Percentiles rank a stretch among this genome's conserved stretches.
phyloP scores from a whole-genome alignment of 1,140 invertebrate species.

The Glossosoma conforme region DNA sequence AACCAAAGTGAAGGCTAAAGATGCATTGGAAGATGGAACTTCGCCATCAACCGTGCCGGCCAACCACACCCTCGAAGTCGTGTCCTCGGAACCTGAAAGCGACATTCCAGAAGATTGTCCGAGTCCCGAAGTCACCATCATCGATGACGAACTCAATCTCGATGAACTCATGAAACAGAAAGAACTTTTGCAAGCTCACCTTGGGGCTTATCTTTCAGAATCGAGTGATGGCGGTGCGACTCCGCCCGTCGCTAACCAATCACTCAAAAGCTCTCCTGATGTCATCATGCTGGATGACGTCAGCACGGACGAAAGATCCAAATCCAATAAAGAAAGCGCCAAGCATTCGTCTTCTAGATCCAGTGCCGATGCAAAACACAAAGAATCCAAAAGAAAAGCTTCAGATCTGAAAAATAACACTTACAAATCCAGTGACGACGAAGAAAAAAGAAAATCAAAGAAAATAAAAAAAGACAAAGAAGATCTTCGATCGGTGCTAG shows the following conservation, averaged over 20 bases:
- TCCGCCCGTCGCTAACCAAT: conserved; percentile 34
- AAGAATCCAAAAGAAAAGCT: conserved; percentile 25
- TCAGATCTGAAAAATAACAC: conserved; percentile 2
- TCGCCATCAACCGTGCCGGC: conserved; percentile 29
- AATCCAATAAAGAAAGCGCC: conserved; percentile 8
- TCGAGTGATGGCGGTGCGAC: conserved; percentile 37
- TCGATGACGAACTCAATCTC: conserved; percentile 81
- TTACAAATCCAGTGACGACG: conserved; percentile 11
- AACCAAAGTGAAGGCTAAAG: conserved; percentile 36
- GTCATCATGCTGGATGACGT: conserved; percentile 44
- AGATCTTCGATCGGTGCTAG: conserved; percentile 40
- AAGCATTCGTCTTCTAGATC: conserved; percentile 35
- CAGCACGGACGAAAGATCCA: conserved; percentile 14
- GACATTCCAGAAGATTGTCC: conserved; percentile 65
- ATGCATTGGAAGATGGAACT: conserved; percentile 39
- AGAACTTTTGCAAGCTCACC: conserved; percentile 60
- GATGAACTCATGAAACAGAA: conserved; percentile 87
- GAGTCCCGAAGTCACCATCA: conserved; percentile 69
- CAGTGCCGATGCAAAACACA: conserved; percentile 34
- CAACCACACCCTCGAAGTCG: conserved; percentile 52
- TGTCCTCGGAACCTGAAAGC: conserved; percentile 65
- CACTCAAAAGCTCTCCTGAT: conserved; percentile 40
- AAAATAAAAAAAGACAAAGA: conserved; percentile 33
- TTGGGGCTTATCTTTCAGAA: conserved; percentile 56
- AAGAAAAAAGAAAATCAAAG: conserved; percentile 25